Evolutionary conservation across 2,113 vertebrate genomes (phyloP).

Genomic region (Myanophis thanlyinensis): DNA sequence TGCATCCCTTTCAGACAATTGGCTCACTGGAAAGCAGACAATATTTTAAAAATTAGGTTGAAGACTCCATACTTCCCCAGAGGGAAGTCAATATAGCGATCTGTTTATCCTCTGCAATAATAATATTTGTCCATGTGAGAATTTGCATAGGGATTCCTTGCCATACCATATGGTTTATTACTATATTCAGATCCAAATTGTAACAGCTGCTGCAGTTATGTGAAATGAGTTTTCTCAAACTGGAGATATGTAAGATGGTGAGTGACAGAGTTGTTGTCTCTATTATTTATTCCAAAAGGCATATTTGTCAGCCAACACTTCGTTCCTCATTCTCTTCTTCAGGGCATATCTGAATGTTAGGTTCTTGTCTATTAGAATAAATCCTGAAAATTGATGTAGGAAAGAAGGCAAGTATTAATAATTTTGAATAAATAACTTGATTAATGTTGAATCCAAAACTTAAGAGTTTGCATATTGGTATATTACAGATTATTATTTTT

Average conservation of each 20-base stretch:
- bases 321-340: conserved; percentile 26
- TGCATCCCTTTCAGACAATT: conserved; percentile 46
- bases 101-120: conserved; percentile 72
- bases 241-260: conserved; percentile 51
- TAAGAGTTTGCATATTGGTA: neutral
- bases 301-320: conserved; percentile 39
- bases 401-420: conserved; percentile 2
- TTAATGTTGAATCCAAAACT: neutral
- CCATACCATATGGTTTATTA: conserved; percentile 75
- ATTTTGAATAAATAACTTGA: neutral
- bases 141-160: conserved; percentile 67
- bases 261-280: conserved; percentile 47
- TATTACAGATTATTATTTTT: neutral
- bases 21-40: conserved; percentile 31
- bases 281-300: conserved; percentile 46
- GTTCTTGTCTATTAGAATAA: neutral
- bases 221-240: conserved; percentile 58
- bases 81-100: conserved; percentile 62
- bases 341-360: neutral
- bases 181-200: conserved; percentile 71
- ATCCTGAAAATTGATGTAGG: neutral
- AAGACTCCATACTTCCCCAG: conserved; percentile 53
- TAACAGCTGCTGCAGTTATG: conserved; percentile 69
- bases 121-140: conserved; percentile 77
- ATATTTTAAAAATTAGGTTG: conserved; percentile 53